Percentiles rank a stretch among this genome's conserved stretches.
These are phyloP conservation scores for Lota lota DNA, from an alignment of 2,113 vertebrate species.

Conservation along the genomic window DNA sequence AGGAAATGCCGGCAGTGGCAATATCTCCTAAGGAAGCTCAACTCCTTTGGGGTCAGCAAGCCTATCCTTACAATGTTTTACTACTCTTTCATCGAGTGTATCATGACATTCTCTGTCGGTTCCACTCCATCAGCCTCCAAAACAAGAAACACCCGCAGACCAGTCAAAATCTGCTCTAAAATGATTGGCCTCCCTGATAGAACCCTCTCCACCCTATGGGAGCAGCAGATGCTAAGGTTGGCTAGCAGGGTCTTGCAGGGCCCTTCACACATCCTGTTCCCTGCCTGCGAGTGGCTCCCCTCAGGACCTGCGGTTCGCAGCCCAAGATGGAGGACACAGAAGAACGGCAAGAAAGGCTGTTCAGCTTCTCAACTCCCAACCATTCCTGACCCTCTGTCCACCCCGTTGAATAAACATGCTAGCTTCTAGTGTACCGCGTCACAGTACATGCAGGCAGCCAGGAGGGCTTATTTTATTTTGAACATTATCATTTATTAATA, in stretches of 20 bases:
- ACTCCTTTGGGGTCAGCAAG: background rate
- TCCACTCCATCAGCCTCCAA: background rate
- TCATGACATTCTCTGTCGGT: background rate
- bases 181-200: background rate
- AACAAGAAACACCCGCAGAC: background rate
- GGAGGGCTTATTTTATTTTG: too few species aligned
- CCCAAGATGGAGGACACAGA: background rate
- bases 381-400: background rate
- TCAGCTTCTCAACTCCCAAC: background rate
- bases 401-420: too few species aligned
- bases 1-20: background rate
- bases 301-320: background rate
- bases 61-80: background rate
- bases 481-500: too few species aligned
- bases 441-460: too few species aligned
- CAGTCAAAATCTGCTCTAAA: slow-evolving; percentile 2
- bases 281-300: background rate
- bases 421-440: too few species aligned
- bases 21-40: background rate
- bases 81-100: background rate
- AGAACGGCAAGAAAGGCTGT: background rate
- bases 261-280: background rate
- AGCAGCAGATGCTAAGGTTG: background rate
- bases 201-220: slow-evolving; percentile 1
- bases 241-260: background rate